Evolutionary conservation across 1,140 invertebrate species (phyloP).

Genomic region (Bombus confusus): DNA sequence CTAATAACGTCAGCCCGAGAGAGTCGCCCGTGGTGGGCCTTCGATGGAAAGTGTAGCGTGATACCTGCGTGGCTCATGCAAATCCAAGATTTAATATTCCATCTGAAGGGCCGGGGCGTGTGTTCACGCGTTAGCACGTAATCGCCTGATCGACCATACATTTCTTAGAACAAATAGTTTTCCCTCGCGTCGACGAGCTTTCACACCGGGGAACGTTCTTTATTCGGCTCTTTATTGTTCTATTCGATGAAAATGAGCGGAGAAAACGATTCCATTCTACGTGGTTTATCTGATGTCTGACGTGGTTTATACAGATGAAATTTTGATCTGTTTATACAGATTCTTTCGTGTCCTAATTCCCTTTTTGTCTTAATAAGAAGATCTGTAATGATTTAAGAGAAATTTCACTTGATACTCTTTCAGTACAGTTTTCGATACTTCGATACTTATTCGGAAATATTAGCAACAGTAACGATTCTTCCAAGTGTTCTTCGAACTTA

Average conservation of each 20-base stretch:
- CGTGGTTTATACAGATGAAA: not conserved
- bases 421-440: too few species aligned
- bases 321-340: not conserved
- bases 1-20: conserved; percentile 9
- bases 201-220: conserved; percentile 7
- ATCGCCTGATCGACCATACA: conserved; percentile 17
- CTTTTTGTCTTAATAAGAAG: too few species aligned
- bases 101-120: conserved; percentile 15
- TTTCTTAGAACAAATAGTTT: conserved; percentile 41
- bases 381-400: too few species aligned
- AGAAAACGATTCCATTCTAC: not conserved
- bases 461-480: too few species aligned
- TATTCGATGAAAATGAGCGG: not conserved
- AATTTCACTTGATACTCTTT: too few species aligned
- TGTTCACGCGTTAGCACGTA: conserved; percentile 36
- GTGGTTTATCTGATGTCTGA: not conserved
- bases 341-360: too few species aligned
- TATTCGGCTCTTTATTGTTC: not conserved
- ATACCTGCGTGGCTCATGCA: conserved; percentile 7
- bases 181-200: not conserved
- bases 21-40: not conserved
- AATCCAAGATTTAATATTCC: conserved; percentile 39
- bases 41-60: not conserved
- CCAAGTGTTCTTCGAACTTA: too few species aligned
- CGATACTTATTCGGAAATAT: too few species aligned